Percentiles rank a stretch among this genome's conserved stretches.
Conservation (phyloP, 1,140 invertebrate genomes). For the Drosophila sucinea region DNA sequence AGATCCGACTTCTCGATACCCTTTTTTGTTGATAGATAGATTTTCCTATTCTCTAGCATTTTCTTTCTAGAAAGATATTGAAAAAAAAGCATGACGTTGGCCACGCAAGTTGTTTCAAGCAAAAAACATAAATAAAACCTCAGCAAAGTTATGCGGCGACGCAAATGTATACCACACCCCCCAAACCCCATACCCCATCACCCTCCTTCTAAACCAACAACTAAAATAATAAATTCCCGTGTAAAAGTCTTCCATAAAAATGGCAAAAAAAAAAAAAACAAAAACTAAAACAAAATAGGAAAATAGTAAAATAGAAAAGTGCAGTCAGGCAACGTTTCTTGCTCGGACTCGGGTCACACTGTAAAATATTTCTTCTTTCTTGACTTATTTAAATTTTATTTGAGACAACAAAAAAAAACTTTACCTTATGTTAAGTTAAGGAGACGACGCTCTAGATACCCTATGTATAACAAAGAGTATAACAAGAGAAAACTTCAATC, state of each 20-base stretch:
- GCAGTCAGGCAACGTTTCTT: slow-evolving; percentile 12
- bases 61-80: neutral
- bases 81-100: neutral
- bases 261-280: neutral
- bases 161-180: neutral
- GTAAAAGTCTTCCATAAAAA: slow-evolving; percentile 13
- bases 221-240: slow-evolving; percentile 12
- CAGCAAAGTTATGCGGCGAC: slow-evolving; percentile 9
- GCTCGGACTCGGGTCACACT: neutral
- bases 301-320: slow-evolving; percentile 13
- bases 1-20: neutral
- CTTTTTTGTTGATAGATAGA: too few relatives aligned
- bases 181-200: neutral
- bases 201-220: neutral
- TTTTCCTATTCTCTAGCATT: too few relatives aligned
- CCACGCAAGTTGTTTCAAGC: neutral
- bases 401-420: neutral
- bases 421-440: neutral
- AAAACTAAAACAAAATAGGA: too few relatives aligned
- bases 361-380: slow-evolving; percentile 10
- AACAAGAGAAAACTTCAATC: too few relatives aligned
- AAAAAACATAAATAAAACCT: slow-evolving; percentile 9
- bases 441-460: neutral
- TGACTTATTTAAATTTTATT: slow-evolving; percentile 18
- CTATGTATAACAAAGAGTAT: neutral